Evolutionary conservation across 2,888 invertebrate species (phyloP).

Genomic region (Leptopilina drosophilae): DNA sequence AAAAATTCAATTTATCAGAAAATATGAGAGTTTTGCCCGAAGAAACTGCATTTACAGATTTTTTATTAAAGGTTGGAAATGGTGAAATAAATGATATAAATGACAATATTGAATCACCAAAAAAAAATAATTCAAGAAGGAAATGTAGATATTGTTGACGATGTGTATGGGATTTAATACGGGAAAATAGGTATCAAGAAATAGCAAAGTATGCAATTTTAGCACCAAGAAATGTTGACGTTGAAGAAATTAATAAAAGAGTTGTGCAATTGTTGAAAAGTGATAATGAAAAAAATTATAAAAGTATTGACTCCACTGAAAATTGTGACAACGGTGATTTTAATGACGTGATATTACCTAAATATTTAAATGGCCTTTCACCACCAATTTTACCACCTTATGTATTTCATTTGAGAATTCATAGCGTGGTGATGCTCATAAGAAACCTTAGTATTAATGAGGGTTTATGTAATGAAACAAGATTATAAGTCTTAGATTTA

Average conservation of each 20-base stretch:
- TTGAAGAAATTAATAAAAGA: slow-evolving; percentile 32
- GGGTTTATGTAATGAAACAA: too few relatives aligned
- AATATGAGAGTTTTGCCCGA: slow-evolving; percentile 1
- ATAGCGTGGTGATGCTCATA: too few relatives aligned
- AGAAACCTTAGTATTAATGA: too few relatives aligned
- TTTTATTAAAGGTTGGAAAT: slow-evolving; percentile 51
- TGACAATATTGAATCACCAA: slow-evolving; percentile 50
- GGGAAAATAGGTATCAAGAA: slow-evolving; percentile 44
- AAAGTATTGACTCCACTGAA: slow-evolving; percentile 47
- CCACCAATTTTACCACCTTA: too few relatives aligned
- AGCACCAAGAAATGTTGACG: slow-evolving; percentile 52
- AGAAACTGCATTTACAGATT: slow-evolving; percentile 42
- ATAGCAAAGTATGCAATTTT: slow-evolving; percentile 47
- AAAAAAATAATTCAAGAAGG: slow-evolving; percentile 38
- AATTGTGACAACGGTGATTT: slow-evolving; percentile 43
- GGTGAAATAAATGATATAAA: slow-evolving; percentile 52
- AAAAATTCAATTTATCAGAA: slow-evolving; percentile 52
- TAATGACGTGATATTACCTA: slow-evolving; percentile 33
- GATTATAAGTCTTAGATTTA: too few relatives aligned
- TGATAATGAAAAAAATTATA: slow-evolving; percentile 46
- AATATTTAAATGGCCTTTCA: neutral
- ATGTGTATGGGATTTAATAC: slow-evolving; percentile 50
- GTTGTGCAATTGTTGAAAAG: slow-evolving; percentile 47
- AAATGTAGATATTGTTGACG: slow-evolving; percentile 50
- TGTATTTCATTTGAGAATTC: too few relatives aligned